Conservation (phyloP, 2,888 invertebrate genomes). For the Diploptera punctata region DNA sequence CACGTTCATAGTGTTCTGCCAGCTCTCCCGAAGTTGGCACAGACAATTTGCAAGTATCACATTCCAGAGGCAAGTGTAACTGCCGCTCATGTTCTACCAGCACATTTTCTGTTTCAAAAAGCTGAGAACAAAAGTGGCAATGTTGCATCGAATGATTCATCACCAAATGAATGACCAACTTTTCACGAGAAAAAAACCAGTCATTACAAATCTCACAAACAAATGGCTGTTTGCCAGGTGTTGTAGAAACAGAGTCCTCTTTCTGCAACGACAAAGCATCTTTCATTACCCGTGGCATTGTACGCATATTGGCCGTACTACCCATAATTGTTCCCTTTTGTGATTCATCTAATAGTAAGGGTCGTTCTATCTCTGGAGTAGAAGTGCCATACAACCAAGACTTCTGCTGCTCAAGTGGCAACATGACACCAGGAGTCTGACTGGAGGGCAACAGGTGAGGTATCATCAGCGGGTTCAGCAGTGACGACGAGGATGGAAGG, state of each 20-base stretch:
- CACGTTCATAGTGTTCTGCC: constrained; percentile 41
- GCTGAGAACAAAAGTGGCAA: constrained; percentile 45
- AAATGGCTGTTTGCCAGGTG: constrained; percentile 35
- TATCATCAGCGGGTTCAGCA: constrained; percentile 31
- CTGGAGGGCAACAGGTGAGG: constrained; percentile 23
- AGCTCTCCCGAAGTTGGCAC: constrained; percentile 37
- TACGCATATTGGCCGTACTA: constrained; percentile 12
- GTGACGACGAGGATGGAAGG: constrained; percentile 27
- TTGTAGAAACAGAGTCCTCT: constrained; percentile 25
- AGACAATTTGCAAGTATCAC: constrained; percentile 42
- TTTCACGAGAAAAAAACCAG: constrained; percentile 45
- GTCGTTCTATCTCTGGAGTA: neutral
- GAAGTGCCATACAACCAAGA: constrained; percentile 12
- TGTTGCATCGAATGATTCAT: constrained; percentile 45
- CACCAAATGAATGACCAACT: constrained; percentile 45
- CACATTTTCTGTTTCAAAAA: constrained; percentile 42
- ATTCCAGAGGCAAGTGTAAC: constrained; percentile 43
- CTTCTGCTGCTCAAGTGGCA: constrained; percentile 15
- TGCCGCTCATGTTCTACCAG: constrained; percentile 42
- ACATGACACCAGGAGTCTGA: constrained; percentile 7
- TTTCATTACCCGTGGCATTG: constrained; percentile 21
- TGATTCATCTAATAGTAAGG: constrained; percentile 20
- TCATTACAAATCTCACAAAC: constrained; percentile 44
- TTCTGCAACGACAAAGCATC: constrained; percentile 14
- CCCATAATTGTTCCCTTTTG: constrained; percentile 36